Conservation (phyloP, 1,140 invertebrate species). For the Laodelphax striatellus region DNA sequence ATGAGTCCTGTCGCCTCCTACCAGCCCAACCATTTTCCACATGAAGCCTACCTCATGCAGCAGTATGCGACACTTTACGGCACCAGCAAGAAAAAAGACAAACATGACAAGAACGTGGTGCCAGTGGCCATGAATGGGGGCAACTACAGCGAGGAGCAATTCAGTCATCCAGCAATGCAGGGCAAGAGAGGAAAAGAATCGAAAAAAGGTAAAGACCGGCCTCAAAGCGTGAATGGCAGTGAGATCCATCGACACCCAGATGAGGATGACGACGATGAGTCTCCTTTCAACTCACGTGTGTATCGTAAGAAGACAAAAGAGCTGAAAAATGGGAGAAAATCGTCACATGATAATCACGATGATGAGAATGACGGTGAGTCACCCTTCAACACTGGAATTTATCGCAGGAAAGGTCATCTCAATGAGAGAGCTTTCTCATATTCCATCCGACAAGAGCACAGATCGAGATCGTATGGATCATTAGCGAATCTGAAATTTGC, state of each 20-base stretch:
- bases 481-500: constrained; percentile 75
- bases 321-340: constrained; percentile 10
- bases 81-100: constrained; percentile 27
- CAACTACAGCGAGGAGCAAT: not conserved
- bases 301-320: constrained; percentile 56
- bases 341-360: constrained; percentile 6
- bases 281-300: constrained; percentile 68
- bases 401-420: constrained; percentile 79
- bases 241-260: constrained; percentile 31
- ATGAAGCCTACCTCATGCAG: constrained; percentile 46
- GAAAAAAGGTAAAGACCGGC: constrained; percentile 16
- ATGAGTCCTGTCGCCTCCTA: constrained; percentile 46
- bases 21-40: constrained; percentile 47
- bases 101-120: constrained; percentile 29
- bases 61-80: constrained; percentile 41
- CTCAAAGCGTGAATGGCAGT: not conserved
- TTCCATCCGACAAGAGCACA: constrained; percentile 84
- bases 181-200: constrained; percentile 7
- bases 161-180: not conserved
- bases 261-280: constrained; percentile 45
- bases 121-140: constrained; percentile 21
- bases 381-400: constrained; percentile 74
- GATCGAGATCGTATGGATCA: constrained; percentile 79
- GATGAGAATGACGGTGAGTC: constrained; percentile 41
- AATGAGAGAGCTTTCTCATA: constrained; percentile 90